Percentiles rank a stretch among this genome's conserved stretches.
phyloP scores from a whole-genome alignment of 1,140 invertebrate genomes.

The Spodoptera litura region DNA sequence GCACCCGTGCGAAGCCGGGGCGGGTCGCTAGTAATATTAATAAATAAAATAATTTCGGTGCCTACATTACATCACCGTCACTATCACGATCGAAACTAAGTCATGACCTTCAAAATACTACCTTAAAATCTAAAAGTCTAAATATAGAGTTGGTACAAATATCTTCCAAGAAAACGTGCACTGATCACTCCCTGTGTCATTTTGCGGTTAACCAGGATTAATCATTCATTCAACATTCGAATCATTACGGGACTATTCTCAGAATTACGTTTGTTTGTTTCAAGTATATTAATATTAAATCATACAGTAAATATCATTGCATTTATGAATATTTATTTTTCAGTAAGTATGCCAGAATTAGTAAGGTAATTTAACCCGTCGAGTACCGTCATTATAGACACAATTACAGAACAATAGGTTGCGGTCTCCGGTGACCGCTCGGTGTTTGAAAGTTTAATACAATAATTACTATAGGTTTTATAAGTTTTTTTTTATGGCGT shows the following conservation, averaged over 20 bases:
- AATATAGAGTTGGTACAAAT: slow-evolving; percentile 38
- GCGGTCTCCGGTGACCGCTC: too few relatives aligned
- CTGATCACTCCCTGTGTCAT: slow-evolving; percentile 30
- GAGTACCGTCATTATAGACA: too few relatives aligned
- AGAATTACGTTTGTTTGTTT: slow-evolving; percentile 44
- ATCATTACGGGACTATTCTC: slow-evolving; percentile 52
- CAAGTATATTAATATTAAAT: neutral
- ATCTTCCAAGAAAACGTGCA: slow-evolving; percentile 25
- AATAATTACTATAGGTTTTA: too few relatives aligned
- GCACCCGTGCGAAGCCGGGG: too few relatives aligned
- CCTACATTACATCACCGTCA: slow-evolving; percentile 8
- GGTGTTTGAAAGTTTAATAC: too few relatives aligned
- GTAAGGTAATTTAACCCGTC: too few relatives aligned
- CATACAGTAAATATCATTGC: neutral
- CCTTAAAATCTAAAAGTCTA: neutral
- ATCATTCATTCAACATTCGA: slow-evolving; percentile 55
- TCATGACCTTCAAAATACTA: slow-evolving; percentile 36
- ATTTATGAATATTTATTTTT: neutral
- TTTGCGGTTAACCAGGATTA: slow-evolving; percentile 66
- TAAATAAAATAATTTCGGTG: neutral
- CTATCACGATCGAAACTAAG: slow-evolving; percentile 3
- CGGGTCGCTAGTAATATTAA: too few relatives aligned
- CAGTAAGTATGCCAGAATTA: neutral
- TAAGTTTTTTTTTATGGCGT: too few relatives aligned
- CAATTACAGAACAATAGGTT: too few relatives aligned